Conservation (phyloP, 2,113 vertebrate genomes). For the Lepus europaeus region DNA sequence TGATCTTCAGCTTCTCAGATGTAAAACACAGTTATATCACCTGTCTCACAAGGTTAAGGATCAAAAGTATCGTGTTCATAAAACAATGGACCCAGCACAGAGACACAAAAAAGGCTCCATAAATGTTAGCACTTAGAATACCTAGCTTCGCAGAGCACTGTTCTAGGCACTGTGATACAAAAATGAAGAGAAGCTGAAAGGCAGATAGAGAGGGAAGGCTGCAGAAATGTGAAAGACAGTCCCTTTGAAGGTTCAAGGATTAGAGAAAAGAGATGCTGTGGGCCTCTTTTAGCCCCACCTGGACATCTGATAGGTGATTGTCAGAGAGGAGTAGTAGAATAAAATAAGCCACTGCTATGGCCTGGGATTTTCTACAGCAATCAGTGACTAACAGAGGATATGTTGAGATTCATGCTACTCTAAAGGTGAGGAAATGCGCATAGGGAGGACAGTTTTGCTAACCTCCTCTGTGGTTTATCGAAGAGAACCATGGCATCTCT, state of each 20-base stretch:
- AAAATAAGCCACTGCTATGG: not conserved
- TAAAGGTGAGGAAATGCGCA: not conserved
- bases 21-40: not conserved
- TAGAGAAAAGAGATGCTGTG: not conserved
- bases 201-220: fast-evolving
- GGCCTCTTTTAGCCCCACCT: not conserved
- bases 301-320: not conserved
- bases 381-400: not conserved
- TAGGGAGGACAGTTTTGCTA: not conserved
- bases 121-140: not conserved
- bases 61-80: not conserved
- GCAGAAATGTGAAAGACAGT: not conserved
- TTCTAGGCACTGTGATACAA: not conserved
- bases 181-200: not conserved
- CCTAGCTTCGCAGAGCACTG: not conserved
- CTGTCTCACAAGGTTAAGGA: not conserved
- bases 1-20: conserved; percentile 52
- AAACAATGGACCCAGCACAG: not conserved
- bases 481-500: not conserved
- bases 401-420: not conserved
- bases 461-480: not conserved
- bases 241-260: not conserved
- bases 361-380: not conserved
- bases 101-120: not conserved
- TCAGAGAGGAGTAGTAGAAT: fast-evolving